These are phyloP conservation scores for Bubo blakistoni DNA, from an alignment of 2,113 vertebrate genomes.

Conservation along the genomic window DNA sequence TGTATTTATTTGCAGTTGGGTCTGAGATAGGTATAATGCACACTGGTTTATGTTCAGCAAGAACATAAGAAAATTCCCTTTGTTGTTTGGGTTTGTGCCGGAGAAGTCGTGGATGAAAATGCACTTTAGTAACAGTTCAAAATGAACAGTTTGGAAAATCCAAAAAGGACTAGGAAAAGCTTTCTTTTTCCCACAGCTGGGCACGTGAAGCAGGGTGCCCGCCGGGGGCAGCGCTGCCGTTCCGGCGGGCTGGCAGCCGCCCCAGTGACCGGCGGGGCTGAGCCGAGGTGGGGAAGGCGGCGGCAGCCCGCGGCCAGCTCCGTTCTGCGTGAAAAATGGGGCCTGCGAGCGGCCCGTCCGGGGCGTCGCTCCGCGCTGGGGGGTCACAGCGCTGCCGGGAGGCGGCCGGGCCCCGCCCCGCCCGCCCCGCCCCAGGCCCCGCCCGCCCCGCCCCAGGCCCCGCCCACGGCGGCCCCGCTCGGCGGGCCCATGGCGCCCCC, in stretches of 20 bases:
- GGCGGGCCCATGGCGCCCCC: neutral
- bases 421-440: too few species aligned
- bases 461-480: neutral
- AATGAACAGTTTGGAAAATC: neutral
- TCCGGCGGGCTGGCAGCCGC: neutral
- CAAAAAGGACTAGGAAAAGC: neutral
- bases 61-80: neutral
- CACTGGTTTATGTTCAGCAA: fast-evolving
- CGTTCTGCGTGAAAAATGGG: fast-evolving
- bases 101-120: neutral
- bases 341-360: too few species aligned
- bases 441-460: too few species aligned
- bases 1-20: neutral
- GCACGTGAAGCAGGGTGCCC: neutral
- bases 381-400: too few species aligned
- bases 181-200: neutral
- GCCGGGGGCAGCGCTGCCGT: neutral
- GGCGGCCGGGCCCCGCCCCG: too few species aligned
- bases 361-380: too few species aligned
- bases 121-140: neutral
- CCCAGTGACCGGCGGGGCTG: neutral
- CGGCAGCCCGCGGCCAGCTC: too few species aligned
- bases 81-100: fast-evolving
- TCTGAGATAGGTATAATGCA: neutral
- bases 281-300: too few species aligned